phyloP scores from a whole-genome alignment of 2,113 vertebrate species.

The Aphyosemion australe region DNA sequence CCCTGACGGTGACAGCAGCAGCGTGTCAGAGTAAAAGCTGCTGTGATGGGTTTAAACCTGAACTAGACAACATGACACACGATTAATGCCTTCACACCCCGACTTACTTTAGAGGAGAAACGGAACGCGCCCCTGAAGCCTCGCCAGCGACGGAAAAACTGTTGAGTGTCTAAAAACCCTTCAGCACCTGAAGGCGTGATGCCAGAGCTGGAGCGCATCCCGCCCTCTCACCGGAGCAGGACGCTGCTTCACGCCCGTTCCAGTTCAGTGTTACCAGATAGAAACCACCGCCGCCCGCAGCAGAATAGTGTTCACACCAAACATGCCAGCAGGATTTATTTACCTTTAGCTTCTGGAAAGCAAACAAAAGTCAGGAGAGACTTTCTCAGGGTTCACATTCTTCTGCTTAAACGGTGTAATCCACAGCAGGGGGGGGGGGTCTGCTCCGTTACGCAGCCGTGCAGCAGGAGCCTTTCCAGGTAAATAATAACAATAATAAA shows the following conservation, averaged over 20 bases:
- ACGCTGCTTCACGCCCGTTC: no score
- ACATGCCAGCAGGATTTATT: slow-evolving; percentile 32
- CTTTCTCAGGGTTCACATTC: slow-evolving; percentile 77
- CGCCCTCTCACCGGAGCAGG: no score
- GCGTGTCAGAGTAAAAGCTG: slow-evolving; percentile 44
- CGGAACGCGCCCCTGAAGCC: no score
- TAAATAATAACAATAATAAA: slow-evolving; percentile 34
- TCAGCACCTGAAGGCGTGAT: no score
- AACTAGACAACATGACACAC: no score
- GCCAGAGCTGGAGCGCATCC: no score
- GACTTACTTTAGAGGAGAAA: no score
- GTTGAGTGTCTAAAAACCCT: no score
- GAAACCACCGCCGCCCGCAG: no score
- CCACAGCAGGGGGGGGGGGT: slow-evolving; percentile 75
- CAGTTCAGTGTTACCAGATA: no score
- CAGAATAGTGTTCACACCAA: no score
- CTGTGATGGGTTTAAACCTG: slow-evolving; percentile 51
- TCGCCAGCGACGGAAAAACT: no score
- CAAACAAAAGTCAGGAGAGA: slow-evolving; percentile 66
- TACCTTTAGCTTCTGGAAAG: slow-evolving; percentile 72
- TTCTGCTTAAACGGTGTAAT: slow-evolving; percentile 77
- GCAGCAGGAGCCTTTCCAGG: slow-evolving; percentile 70
- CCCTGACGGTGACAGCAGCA: slow-evolving; percentile 11
- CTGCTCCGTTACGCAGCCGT: slow-evolving; percentile 78
- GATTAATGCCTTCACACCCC: not conserved